Conservation (phyloP, 1,140 invertebrate genomes). For the Drosophila sucinea region DNA sequence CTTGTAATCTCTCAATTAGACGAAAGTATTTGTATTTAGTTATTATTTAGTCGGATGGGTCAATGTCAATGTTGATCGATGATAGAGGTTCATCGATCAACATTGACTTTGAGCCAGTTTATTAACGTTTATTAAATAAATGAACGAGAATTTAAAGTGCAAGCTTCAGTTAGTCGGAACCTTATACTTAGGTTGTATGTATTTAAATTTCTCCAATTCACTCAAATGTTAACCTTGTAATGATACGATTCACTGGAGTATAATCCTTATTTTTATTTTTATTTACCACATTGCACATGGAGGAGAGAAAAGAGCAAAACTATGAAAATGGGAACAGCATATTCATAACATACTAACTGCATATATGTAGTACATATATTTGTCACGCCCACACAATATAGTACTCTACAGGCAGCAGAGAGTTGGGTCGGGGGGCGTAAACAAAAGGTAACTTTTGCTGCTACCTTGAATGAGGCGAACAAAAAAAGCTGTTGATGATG, state of each 20-base stretch:
- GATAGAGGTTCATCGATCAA: no score
- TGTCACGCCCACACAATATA: slow-evolving; percentile 70
- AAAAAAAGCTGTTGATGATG: slow-evolving; percentile 14
- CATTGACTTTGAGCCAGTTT: no score
- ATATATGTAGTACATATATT: slow-evolving; percentile 34
- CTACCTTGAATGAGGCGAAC: slow-evolving; percentile 45
- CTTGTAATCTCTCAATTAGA: no score
- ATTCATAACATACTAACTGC: slow-evolving; percentile 22
- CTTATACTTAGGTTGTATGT: no score
- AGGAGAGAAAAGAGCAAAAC: slow-evolving; percentile 45
- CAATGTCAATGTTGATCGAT: no score
- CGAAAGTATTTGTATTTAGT: no score
- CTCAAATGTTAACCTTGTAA: neutral
- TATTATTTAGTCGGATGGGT: no score
- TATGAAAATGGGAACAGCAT: slow-evolving; percentile 54
- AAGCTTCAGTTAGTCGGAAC: no score
- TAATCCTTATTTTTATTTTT: neutral
- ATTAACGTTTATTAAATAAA: no score
- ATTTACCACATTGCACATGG: neutral
- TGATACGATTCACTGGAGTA: neutral
- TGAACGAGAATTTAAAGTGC: no score
- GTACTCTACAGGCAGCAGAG: slow-evolving; percentile 8
- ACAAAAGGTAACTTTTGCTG: slow-evolving; percentile 53
- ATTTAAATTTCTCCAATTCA: neutral
- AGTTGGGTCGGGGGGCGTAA: slow-evolving; percentile 17